phyloP scores from a whole-genome alignment of 1,140 invertebrate species.

The Zaprionus nigranus region DNA sequence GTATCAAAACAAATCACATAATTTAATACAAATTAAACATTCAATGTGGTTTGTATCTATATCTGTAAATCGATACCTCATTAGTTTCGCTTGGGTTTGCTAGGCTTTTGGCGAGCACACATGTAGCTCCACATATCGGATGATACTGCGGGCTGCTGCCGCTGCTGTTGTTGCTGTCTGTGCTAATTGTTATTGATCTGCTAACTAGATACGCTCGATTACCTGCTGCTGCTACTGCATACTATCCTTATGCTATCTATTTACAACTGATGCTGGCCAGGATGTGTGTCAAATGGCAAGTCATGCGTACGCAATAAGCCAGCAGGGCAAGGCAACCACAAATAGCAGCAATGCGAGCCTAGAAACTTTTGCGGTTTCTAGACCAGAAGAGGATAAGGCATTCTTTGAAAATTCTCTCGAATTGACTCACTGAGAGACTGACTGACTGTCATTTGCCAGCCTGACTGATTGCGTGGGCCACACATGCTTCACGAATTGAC shows the following conservation, averaged over 20 bases:
- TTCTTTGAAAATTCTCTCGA: neutral
- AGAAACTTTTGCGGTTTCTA: neutral
- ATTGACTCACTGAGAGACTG: neutral
- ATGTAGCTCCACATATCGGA: neutral
- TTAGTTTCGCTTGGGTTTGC: neutral
- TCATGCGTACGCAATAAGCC: conserved; percentile 37
- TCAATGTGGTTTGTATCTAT: neutral
- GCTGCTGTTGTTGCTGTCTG: neutral
- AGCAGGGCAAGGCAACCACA: conserved; percentile 27
- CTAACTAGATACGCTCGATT: conserved; percentile 2
- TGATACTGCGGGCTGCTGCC: neutral
- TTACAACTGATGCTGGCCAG: neutral
- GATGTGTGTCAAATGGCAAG: conserved; percentile 13
- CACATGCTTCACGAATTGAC: conserved; percentile 9
- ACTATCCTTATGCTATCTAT: conserved; percentile 7
- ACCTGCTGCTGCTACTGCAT: neutral
- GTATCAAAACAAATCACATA: neutral
- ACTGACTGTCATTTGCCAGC: neutral
- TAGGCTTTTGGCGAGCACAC: neutral
- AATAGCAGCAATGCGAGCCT: neutral
- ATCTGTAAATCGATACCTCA: neutral
- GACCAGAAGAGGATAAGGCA: neutral
- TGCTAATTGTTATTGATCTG: conserved; percentile 4
- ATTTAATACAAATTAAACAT: neutral
- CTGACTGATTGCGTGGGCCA: conserved; percentile 6